These are phyloP conservation scores for Odontamblyopus lacepedii DNA, from an alignment of 2,797 vertebrate genomes.

Conservation along the genomic window DNA sequence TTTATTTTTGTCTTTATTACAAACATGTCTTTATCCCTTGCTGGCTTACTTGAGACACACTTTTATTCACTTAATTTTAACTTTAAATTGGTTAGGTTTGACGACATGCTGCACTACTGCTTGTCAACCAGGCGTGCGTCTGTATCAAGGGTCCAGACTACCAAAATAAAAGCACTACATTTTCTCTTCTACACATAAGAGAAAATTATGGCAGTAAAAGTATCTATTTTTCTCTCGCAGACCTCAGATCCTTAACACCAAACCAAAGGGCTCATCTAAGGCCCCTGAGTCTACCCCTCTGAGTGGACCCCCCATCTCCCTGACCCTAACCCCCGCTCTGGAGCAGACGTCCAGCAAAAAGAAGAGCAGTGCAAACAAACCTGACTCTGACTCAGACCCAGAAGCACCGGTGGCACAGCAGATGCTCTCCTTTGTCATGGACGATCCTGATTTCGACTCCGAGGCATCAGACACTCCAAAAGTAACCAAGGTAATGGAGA, in stretches of 20 bases:
- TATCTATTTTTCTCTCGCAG: constrained; percentile 57
- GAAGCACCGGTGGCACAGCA: constrained; percentile 89
- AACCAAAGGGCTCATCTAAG: constrained; percentile 60
- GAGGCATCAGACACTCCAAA: constrained; percentile 84
- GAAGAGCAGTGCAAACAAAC: constrained; percentile 60
- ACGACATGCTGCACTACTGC: too few relatives aligned
- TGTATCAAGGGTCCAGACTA: too few relatives aligned
- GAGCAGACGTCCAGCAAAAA: constrained; percentile 54
- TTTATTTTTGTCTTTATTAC: too few relatives aligned
- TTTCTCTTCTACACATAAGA: too few relatives aligned
- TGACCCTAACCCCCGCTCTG: constrained; percentile 51
- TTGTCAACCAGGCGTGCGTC: too few relatives aligned
- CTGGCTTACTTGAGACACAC: too few relatives aligned
- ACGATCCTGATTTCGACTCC: constrained; percentile 95
- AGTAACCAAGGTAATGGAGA: constrained; percentile 65
- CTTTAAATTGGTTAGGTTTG: too few relatives aligned
- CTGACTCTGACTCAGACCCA: constrained; percentile 85
- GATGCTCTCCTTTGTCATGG: constrained; percentile 96
- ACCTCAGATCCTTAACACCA: constrained; percentile 69
- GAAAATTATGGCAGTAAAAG: too few relatives aligned
- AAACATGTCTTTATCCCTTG: too few relatives aligned
- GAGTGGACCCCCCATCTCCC: constrained; percentile 54
- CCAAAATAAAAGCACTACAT: too few relatives aligned
- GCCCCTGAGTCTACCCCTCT: constrained; percentile 37
- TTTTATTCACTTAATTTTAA: too few relatives aligned